Conservation (phyloP, 2,888 invertebrate genomes). For the Lasius fuliginosus region DNA sequence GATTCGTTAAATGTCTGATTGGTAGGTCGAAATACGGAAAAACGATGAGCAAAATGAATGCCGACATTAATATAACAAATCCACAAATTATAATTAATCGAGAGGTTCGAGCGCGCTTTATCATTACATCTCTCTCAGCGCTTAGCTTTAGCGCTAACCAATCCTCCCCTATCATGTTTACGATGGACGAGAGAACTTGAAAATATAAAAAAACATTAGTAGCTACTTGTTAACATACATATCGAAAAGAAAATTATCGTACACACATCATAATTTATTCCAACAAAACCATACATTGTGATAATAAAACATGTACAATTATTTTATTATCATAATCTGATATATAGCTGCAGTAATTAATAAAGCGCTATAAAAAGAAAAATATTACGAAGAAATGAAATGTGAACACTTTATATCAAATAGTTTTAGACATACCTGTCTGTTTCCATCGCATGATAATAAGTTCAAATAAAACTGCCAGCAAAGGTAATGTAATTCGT, state of each 20-base stretch:
- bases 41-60: not conserved
- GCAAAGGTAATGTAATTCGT: not conserved
- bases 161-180: slow-evolving; percentile 60
- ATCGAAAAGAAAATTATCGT: no score
- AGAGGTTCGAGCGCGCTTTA: slow-evolving; percentile 14
- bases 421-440: slow-evolving; percentile 36
- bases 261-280: not conserved
- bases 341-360: no score
- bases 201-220: not conserved
- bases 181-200: slow-evolving; percentile 40
- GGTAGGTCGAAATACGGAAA: slow-evolving; percentile 49
- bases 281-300: no score
- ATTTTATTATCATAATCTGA: not conserved
- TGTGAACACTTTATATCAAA: no score
- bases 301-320: no score
- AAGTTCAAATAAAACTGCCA: slow-evolving; percentile 17
- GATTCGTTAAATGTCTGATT: slow-evolving; percentile 36
- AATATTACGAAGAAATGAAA: no score
- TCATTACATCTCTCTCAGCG: slow-evolving; percentile 48
- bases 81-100: slow-evolving; percentile 11
- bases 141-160: slow-evolving; percentile 44
- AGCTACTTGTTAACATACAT: no score
- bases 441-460: slow-evolving; percentile 25
- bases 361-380: no score
- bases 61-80: not conserved